phyloP scores from a whole-genome alignment of 2,797 vertebrate species.

The Erpetoichthys calabaricus region DNA sequence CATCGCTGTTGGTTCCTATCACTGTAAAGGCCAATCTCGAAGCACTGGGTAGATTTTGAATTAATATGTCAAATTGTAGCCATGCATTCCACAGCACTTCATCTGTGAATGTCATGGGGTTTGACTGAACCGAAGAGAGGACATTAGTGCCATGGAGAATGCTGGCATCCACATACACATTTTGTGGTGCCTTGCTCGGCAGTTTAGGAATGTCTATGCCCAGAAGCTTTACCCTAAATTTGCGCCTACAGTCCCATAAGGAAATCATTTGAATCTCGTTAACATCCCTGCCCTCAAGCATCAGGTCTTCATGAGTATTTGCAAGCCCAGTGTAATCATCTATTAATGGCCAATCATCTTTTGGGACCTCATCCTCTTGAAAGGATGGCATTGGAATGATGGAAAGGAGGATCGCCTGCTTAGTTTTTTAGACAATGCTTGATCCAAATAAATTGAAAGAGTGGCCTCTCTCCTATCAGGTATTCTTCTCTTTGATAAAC shows the following conservation, averaged over 20 bases:
- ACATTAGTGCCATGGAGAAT: constrained; percentile 50
- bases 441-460: constrained; percentile 49
- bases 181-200: constrained; percentile 37
- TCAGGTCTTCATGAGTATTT: constrained; percentile 45
- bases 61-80: constrained; percentile 50
- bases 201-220: constrained; percentile 51
- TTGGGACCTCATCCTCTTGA: constrained; percentile 26
- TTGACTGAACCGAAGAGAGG: constrained; percentile 38
- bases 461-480: constrained; percentile 32
- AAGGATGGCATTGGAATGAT: constrained; percentile 36
- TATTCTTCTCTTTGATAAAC: constrained; percentile 56
- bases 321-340: constrained; percentile 50
- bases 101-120: constrained; percentile 38
- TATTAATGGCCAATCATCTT: constrained; percentile 44
- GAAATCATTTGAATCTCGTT: constrained; percentile 58
- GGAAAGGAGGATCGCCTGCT: constrained; percentile 41
- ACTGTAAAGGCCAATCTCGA: constrained; percentile 51
- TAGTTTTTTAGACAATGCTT: constrained; percentile 46
- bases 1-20: constrained; percentile 26
- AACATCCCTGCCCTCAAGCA: constrained; percentile 38
- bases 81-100: constrained; percentile 62
- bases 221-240: constrained; percentile 51
- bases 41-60: constrained; percentile 51
- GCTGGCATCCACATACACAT: constrained; percentile 43
- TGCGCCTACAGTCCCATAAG: constrained; percentile 57